These are phyloP conservation scores for Hyaena hyaena DNA, from an alignment of 2,113 vertebrate species.

Conservation along the genomic window DNA sequence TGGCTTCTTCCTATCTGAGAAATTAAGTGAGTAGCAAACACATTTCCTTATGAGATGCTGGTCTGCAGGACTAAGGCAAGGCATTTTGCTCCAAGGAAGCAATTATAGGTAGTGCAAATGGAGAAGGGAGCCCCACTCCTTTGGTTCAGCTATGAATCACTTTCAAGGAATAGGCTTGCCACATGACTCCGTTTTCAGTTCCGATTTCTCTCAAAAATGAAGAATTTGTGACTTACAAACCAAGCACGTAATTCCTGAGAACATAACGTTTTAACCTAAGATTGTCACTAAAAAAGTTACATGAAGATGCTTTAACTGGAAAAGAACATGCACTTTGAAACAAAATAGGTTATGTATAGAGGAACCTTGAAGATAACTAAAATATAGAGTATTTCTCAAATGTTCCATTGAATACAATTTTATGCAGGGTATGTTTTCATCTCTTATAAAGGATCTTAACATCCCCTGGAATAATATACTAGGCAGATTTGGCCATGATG, in stretches of 20 bases:
- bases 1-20: background rate
- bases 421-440: constrained; percentile 34
- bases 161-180: constrained; percentile 12
- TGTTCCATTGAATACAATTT: constrained; percentile 23
- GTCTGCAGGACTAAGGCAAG: background rate
- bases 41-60: background rate
- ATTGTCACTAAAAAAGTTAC: background rate
- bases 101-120: constrained; percentile 16
- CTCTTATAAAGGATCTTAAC: constrained; percentile 8
- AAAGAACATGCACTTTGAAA: constrained; percentile 19
- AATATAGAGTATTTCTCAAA: constrained; percentile 39
- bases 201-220: constrained; percentile 41
- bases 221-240: constrained; percentile 45
- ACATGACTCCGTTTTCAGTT: constrained; percentile 39
- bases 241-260: background rate
- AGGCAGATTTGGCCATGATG: background rate
- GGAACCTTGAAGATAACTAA: constrained; percentile 5
- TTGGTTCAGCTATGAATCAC: background rate
- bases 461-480: constrained; percentile 43
- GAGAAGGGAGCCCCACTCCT: background rate
- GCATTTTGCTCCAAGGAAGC: background rate
- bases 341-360: background rate
- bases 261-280: background rate
- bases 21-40: background rate
- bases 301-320: constrained; percentile 22